phyloP scores from a whole-genome alignment of 1,140 invertebrate species.

The Drosophila mauritiana region DNA sequence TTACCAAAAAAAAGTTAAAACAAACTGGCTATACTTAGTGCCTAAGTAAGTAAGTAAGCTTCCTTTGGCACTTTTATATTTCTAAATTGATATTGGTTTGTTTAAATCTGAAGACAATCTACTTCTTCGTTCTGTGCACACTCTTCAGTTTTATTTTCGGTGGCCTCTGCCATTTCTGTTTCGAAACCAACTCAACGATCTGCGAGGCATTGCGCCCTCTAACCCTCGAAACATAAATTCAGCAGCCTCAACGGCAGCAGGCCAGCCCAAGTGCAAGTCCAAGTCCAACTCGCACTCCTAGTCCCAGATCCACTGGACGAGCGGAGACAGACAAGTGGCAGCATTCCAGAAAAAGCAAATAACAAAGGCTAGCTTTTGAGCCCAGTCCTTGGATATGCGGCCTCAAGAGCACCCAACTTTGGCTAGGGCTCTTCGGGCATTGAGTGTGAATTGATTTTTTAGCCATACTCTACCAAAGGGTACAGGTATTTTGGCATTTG shows the following conservation, averaged over 20 bases:
- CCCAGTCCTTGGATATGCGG: conserved; percentile 19
- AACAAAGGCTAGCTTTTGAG: conserved; percentile 65
- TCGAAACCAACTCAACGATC: conserved; percentile 60
- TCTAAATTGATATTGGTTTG: not conserved
- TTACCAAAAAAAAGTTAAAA: no score
- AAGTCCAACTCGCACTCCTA: conserved; percentile 28
- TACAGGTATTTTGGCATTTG: not conserved
- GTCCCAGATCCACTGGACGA: conserved; percentile 37
- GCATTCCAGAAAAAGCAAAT: conserved; percentile 78
- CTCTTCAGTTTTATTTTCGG: conserved; percentile 10
- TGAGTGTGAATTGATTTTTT: conserved; percentile 83
- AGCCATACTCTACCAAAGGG: conserved; percentile 3
- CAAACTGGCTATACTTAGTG: no score
- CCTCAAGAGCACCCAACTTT: conserved; percentile 16
- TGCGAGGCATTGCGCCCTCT: conserved; percentile 79
- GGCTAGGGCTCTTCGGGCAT: conserved; percentile 48
- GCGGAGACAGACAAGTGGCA: conserved; percentile 78
- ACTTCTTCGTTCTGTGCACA: not conserved
- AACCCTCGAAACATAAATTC: conserved; percentile 78
- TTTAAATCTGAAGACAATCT: not conserved
- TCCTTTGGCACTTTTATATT: no score
- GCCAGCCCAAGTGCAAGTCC: conserved; percentile 25
- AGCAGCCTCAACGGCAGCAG: conserved; percentile 59
- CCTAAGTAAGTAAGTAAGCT: no score
- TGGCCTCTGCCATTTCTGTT: conserved; percentile 28